Conservation (phyloP, 1,140 invertebrate species). For the Stegodyphus dumicola region DNA sequence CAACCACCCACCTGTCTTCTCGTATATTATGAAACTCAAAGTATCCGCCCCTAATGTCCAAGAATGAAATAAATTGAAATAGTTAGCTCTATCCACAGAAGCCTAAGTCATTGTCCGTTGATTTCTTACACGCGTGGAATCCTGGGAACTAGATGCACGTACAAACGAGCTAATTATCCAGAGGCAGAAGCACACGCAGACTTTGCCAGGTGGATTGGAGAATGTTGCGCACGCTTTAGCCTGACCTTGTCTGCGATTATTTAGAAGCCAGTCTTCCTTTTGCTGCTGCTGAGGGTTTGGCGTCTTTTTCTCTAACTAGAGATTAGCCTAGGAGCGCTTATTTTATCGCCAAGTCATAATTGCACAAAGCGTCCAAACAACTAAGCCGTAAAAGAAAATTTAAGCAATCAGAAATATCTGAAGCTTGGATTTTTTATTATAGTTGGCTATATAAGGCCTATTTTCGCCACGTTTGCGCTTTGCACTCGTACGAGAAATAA, state of each 20-base stretch:
- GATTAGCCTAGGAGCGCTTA: too few species aligned
- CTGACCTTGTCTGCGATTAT: slow-evolving; percentile 38
- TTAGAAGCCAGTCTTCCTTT: slow-evolving; percentile 19
- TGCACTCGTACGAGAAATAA: too few species aligned
- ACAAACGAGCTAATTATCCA: slow-evolving; percentile 41
- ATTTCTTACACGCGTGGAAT: slow-evolving; percentile 14
- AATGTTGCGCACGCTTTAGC: slow-evolving; percentile 30
- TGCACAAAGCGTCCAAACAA: too few species aligned
- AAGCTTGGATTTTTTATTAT: too few species aligned
- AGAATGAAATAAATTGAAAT: neutral
- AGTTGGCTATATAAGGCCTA: too few species aligned
- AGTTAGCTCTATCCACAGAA: neutral
- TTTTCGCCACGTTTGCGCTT: too few species aligned
- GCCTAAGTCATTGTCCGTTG: slow-evolving; percentile 15
- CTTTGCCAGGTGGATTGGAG: slow-evolving; percentile 21
- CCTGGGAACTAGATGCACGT: slow-evolving; percentile 22
- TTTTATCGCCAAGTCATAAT: too few species aligned
- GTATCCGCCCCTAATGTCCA: neutral
- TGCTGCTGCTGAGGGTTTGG: slow-evolving; percentile 4
- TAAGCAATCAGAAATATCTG: too few species aligned
- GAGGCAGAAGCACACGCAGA: slow-evolving; percentile 18
- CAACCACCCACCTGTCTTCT: neutral
- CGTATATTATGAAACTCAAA: neutral
- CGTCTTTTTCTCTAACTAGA: neutral
- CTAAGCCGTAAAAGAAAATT: too few species aligned